Evolutionary conservation across 2,797 vertebrate genomes (phyloP).

Genomic region (Halcyon smyrnensis): DNA sequence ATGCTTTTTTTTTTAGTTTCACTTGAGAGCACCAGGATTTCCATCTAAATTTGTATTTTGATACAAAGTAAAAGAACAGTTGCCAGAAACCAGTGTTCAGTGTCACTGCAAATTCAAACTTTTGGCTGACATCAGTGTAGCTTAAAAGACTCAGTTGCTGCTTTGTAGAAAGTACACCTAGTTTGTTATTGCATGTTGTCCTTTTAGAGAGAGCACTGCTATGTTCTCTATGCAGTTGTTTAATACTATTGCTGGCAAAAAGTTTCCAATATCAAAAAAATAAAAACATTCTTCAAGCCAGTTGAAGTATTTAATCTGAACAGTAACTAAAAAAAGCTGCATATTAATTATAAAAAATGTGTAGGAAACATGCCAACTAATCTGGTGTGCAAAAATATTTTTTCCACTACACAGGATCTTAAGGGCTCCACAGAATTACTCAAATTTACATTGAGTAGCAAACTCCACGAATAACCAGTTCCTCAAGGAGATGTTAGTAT

Average conservation of each 20-base stretch:
- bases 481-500: conserved; percentile 92
- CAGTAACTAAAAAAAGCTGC: conserved; percentile 80
- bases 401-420: conserved; percentile 75
- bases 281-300: conserved; percentile 83
- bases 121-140: conserved; percentile 62
- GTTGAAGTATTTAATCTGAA: conserved; percentile 82
- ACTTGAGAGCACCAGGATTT: conserved; percentile 82
- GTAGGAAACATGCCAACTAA: conserved; percentile 78
- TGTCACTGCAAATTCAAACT: conserved; percentile 35
- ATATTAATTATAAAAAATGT: conserved; percentile 80
- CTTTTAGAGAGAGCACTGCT: conserved; percentile 68
- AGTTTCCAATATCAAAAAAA: conserved; percentile 77
- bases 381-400: conserved; percentile 80
- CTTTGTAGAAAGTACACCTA: conserved; percentile 54
- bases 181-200: conserved; percentile 80
- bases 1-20: conserved; percentile 55
- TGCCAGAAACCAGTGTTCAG: conserved; percentile 66
- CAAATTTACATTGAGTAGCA: conserved; percentile 71
- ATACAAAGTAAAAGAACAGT: conserved; percentile 75
- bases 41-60: conserved; percentile 60
- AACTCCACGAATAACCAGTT: conserved; percentile 53
- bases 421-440: conserved; percentile 86
- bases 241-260: conserved; percentile 81
- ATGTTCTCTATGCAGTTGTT: conserved; percentile 62
- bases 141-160: conserved; percentile 45